A percentile compares a stretch with the other conserved stretches of the same genome.
Evolutionary conservation across 2,797 vertebrate species (phyloP).

Genomic region (Dendrocincla fuliginosa): DNA sequence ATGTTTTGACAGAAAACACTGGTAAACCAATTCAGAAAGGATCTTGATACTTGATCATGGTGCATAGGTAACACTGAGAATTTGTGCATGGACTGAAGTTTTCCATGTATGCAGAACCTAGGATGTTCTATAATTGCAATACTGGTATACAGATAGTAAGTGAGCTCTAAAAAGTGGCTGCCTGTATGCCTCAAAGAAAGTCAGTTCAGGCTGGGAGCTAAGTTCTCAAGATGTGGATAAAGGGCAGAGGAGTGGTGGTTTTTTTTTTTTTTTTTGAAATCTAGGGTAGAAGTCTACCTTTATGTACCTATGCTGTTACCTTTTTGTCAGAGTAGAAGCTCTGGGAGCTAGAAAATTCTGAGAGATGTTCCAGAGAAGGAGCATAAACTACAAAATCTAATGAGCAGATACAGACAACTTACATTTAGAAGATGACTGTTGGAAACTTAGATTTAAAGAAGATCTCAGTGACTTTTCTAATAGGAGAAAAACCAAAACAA

Average conservation of each 20-base stretch:
- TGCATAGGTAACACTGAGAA: neutral
- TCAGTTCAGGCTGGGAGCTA: neutral
- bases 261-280: neutral
- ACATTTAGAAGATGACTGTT: neutral
- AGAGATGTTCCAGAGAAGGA: neutral
- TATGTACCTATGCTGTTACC: neutral
- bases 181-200: neutral
- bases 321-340: neutral
- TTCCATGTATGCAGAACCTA: neutral
- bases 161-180: neutral
- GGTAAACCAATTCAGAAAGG: neutral
- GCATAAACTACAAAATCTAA: neutral
- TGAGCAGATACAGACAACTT: neutral
- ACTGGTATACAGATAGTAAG: neutral
- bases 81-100: neutral
- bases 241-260: fast-evolving
- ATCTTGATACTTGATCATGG: neutral
- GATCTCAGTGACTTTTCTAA: neutral
- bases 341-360: neutral
- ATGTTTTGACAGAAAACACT: neutral
- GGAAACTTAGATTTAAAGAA: neutral
- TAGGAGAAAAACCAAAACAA: neutral
- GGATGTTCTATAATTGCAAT: neutral
- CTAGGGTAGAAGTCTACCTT: neutral
- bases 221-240: neutral